These are phyloP conservation scores for Myoxocephalus aenaeus DNA, from an alignment of 2,797 vertebrate genomes.

Conservation along the genomic window DNA sequence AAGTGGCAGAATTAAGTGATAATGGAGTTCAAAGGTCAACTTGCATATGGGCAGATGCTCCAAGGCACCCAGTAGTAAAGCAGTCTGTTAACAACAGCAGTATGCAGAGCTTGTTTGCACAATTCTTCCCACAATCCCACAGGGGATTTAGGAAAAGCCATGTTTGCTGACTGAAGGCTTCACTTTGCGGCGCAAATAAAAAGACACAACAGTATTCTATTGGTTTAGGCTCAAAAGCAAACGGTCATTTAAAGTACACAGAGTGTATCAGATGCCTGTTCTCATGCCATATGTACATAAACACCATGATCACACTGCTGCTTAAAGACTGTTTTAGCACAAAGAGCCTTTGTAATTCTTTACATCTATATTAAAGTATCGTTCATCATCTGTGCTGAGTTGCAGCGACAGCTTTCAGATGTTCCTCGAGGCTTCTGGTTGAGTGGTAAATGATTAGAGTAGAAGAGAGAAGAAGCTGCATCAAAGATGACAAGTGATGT, in stretches of 20 bases:
- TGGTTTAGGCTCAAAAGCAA: slow-evolving; percentile 37
- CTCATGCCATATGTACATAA: background rate
- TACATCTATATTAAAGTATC: background rate
- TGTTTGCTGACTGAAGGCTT: slow-evolving; percentile 60
- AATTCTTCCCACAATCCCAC: slow-evolving; percentile 22
- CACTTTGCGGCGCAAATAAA: slow-evolving; percentile 49
- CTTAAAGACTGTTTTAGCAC: slow-evolving; percentile 6
- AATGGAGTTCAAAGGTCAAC: slow-evolving; percentile 53
- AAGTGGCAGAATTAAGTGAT: slow-evolving; percentile 38
- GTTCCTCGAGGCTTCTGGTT: background rate
- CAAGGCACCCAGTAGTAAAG: slow-evolving; percentile 22
- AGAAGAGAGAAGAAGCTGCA: background rate
- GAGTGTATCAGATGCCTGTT: background rate
- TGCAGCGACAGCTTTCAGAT: slow-evolving; percentile 7
- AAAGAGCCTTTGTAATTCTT: background rate
- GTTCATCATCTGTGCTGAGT: slow-evolving; percentile 9
- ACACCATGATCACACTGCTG: background rate
- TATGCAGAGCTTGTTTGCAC: slow-evolving; percentile 48
- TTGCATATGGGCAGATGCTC: slow-evolving; percentile 25
- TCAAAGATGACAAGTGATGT: too few species aligned
- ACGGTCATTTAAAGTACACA: background rate
- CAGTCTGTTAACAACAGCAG: slow-evolving; percentile 39
- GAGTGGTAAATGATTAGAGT: background rate
- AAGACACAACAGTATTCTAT: background rate
- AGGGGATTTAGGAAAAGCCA: slow-evolving; percentile 47